Evolutionary conservation across 2,888 invertebrate species (phyloP).

Genomic region (Hemicrepidius hirtus): DNA sequence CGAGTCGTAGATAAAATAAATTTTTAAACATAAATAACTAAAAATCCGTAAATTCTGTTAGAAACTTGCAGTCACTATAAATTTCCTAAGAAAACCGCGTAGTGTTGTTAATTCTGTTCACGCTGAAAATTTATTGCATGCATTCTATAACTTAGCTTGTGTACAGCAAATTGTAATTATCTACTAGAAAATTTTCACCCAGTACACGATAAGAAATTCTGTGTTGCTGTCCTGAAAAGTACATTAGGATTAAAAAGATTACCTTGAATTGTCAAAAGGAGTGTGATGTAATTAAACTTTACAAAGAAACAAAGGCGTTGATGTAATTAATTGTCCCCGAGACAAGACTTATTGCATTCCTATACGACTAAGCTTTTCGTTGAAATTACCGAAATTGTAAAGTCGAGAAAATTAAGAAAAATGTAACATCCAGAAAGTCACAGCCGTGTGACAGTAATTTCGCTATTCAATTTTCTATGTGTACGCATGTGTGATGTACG

Average conservation of each 20-base stretch:
- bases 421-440: background rate
- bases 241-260: background rate
- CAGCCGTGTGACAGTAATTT: background rate
- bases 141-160: conserved; percentile 28
- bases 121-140: conserved; percentile 38
- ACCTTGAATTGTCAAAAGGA: background rate
- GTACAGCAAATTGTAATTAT: conserved; percentile 36
- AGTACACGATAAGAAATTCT: background rate
- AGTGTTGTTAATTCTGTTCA: conserved; percentile 38
- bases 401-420: conserved; percentile 14
- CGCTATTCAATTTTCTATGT: background rate
- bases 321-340: conserved; percentile 37
- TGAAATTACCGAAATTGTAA: conserved; percentile 27
- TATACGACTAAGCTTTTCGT: conserved; percentile 29
- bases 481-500: conserved; percentile 6
- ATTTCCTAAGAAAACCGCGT: conserved; percentile 41
- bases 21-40: conserved; percentile 16
- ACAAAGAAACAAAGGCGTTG: conserved; percentile 11
- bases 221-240: background rate
- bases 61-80: conserved; percentile 31
- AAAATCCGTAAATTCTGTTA: conserved; percentile 33
- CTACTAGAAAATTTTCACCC: conserved; percentile 13
- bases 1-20: background rate
- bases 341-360: conserved; percentile 37
- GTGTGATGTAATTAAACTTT: conserved; percentile 19